Conservation (phyloP, 2,888 invertebrate genomes). For the Apodemia mormo region DNA sequence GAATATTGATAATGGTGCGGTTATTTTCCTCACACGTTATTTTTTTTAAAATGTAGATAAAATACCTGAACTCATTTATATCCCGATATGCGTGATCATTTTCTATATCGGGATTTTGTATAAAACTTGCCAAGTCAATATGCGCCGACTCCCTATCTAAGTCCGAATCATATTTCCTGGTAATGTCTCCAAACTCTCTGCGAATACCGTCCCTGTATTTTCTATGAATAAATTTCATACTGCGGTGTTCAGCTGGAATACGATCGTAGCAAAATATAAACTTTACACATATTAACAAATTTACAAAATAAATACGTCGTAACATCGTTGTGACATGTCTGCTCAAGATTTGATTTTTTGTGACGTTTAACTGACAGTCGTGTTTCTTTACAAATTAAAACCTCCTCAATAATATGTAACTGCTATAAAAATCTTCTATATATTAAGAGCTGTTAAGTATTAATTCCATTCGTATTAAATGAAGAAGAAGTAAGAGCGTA, state of each 20-base stretch:
- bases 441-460: too few species aligned
- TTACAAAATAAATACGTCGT: constrained; percentile 39
- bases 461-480: too few species aligned
- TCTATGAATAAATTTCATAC: constrained; percentile 24
- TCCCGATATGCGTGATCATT: constrained; percentile 35
- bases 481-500: too few species aligned
- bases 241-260: constrained; percentile 30
- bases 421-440: too few species aligned
- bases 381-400: too few species aligned
- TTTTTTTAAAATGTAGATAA: neutral
- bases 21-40: too few species aligned
- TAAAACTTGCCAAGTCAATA: constrained; percentile 58
- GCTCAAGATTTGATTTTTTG: constrained; percentile 17
- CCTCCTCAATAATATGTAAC: too few species aligned
- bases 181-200: constrained; percentile 20
- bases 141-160: constrained; percentile 45
- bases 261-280: constrained; percentile 37
- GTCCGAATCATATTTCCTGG: constrained; percentile 31
- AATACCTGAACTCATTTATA: constrained; percentile 2
- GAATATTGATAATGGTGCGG: too few species aligned
- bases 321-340: constrained; percentile 41
- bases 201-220: constrained; percentile 11
- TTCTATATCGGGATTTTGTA: constrained; percentile 46
- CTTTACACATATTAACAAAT: constrained; percentile 37
- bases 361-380: neutral